These are phyloP conservation scores for Hyperoplus lanceolatus DNA, from an alignment of 2,797 vertebrate genomes.

Conservation along the genomic window DNA sequence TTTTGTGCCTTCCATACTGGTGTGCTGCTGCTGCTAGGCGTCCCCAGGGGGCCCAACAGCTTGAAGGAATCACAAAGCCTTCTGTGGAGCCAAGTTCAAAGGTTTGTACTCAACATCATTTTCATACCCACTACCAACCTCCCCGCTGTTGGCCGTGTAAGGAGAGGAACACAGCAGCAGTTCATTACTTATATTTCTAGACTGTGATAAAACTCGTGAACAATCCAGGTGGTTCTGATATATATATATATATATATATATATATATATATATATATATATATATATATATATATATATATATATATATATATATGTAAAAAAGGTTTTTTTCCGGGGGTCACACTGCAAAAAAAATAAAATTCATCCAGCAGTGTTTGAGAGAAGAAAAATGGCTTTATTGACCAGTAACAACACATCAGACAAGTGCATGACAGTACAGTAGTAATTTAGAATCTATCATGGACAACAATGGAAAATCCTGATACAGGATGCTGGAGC, in stretches of 20 bases:
- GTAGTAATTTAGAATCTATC: background rate
- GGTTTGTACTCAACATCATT: conserved; percentile 54
- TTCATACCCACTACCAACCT: conserved; percentile 41
- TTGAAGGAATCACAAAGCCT: conserved; percentile 57
- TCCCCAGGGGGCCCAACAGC: conserved; percentile 28
- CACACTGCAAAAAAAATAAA: background rate
- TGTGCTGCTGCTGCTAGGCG: conserved; percentile 35
- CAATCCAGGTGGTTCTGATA: conserved; percentile 1
- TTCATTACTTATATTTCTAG: conserved; percentile 46
- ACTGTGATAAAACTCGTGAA: conserved; percentile 18
- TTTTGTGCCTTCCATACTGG: conserved; percentile 44
- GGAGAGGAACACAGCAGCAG: conserved; percentile 18
- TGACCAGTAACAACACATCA: background rate
- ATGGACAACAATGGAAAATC: background rate
- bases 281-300: background rate
- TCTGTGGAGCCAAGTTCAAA: conserved; percentile 50
- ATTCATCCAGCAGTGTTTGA: background rate
- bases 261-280: background rate
- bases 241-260: conserved; percentile 1
- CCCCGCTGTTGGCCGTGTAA: conserved; percentile 11
- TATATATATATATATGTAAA: background rate
- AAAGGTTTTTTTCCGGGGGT: conserved; percentile 6
- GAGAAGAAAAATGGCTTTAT: conserved; percentile 2
- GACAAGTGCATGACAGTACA: conserved; percentile 4
- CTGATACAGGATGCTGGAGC: background rate